These are phyloP conservation scores for Spilogale gracilis DNA, from an alignment of 2,113 vertebrate genomes.

Conservation along the genomic window DNA sequence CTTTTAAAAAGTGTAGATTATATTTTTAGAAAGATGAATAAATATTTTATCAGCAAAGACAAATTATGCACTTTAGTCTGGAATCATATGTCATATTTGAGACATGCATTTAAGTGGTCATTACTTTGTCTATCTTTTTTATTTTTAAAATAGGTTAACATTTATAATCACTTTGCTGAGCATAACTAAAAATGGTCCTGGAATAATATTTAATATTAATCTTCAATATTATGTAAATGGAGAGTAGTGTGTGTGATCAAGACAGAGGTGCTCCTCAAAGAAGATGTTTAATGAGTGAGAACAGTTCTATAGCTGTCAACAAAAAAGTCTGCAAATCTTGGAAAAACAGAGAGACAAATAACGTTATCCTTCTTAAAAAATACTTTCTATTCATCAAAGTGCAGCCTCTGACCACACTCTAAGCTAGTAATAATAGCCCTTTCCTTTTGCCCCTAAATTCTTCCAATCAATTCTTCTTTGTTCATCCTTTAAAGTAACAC, in stretches of 20 bases:
- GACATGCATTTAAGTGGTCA: background rate
- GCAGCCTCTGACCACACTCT: background rate
- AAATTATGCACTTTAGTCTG: background rate
- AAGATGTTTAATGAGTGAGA: background rate
- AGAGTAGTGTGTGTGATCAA: background rate
- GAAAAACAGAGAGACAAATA: background rate
- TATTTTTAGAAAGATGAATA: background rate
- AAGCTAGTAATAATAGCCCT: conserved; percentile 14
- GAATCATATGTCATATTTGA: background rate
- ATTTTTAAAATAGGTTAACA: background rate
- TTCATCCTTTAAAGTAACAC: conserved; percentile 10
- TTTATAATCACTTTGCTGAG: background rate
- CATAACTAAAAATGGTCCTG: background rate
- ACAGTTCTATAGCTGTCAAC: accelerated
- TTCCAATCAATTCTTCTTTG: conserved; percentile 32
- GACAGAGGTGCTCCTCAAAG: background rate
- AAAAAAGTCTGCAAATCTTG: background rate
- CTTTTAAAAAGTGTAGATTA: background rate
- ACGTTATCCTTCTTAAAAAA: background rate
- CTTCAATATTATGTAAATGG: background rate
- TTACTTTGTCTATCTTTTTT: background rate
- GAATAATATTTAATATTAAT: background rate
- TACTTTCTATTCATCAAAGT: background rate
- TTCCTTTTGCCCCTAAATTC: background rate
- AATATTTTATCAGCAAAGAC: background rate